Conservation (phyloP, 64 coral and sea anemone genomes). For the Montipora cactus region DNA sequence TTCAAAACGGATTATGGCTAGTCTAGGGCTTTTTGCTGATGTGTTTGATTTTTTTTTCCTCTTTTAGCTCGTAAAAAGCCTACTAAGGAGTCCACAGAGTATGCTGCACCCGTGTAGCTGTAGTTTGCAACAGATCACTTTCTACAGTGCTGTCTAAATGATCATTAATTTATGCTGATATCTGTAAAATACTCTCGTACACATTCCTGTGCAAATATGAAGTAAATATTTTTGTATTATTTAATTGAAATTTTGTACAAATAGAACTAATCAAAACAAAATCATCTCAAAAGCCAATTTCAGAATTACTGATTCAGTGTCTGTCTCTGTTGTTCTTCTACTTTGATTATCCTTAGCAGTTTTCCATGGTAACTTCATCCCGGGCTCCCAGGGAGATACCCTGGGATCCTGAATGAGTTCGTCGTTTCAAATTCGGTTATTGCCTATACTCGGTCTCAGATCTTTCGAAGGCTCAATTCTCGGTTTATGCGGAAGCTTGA, state of each 20-base stretch:
- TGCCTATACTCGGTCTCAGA: no score
- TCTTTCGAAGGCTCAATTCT: no score
- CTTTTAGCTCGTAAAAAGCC: conserved; percentile 46
- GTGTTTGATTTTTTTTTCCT: not conserved
- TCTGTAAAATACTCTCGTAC: not conserved
- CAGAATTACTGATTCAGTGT: not conserved
- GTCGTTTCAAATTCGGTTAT: no score
- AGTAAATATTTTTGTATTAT: conserved; percentile 7
- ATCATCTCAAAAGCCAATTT: not conserved
- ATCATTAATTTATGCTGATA: not conserved
- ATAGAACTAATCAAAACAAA: not conserved
- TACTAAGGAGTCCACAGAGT: conserved; percentile 1
- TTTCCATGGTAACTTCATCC: no score
- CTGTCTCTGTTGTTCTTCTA: not conserved
- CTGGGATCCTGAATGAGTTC: no score
- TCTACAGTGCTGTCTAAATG: not conserved
- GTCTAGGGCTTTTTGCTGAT: not conserved
- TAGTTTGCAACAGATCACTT: not conserved
- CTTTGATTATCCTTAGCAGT: not conserved
- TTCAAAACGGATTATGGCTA: no score
- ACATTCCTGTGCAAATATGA: conserved; percentile 4
- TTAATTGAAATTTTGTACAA: not conserved
- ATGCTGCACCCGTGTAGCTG: not conserved
- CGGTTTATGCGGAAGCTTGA: no score
- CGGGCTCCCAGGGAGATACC: no score